Evolutionary conservation across 2,888 invertebrate genomes (phyloP), one percentile per base, ranked within the genome.

Genomic region (Fabriciana adippe): DNA sequence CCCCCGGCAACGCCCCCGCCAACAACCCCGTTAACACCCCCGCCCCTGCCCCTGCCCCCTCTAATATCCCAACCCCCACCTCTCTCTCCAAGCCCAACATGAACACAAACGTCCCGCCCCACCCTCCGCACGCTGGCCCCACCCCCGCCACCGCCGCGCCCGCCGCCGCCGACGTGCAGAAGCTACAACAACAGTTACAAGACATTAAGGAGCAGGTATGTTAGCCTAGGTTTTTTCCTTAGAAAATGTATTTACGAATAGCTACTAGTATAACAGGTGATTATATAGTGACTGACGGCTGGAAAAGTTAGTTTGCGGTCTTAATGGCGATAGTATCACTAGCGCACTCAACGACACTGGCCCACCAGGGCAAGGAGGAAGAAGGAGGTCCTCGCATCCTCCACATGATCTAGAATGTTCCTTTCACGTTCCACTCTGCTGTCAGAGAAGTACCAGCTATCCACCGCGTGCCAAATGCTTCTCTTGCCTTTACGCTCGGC

Each of bases 171-270:
- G 98, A 99, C 87, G 96, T 99, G 67, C 98, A 99, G 84, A 91
- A 91, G 59, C 80, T 91, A 47, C 91, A 91, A 74, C 91, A 91
- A 67, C 99, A 99, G 83, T 89, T 99, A 72, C 98, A 99, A 88
- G 99, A 99, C 85, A 99, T 99, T 80, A 99, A 98, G 85, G 99
- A 99, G 88, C 98, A 98, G 95, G 98, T 97, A 82, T 35, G 13
- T 13, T 6, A 11, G 3, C 6, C 4, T 15, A 5, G 26, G 6
- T 55, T 8, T 1, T 55, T 35, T 3, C 3, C 21, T n/a, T 31
- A n/a, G 8, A 15, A 55, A 31, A n/a, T 31, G n/a, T 21, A 6
- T 18, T 18, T 51, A 13, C 5, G 11, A 11, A 53, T 3, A 21
- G 4, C 0, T 13, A 53, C 1, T 14, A 2, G 53, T 14, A 14